Base-by-base conservation (phyloP, 2,888 invertebrate species). In the Atherix ibis region DNA sequence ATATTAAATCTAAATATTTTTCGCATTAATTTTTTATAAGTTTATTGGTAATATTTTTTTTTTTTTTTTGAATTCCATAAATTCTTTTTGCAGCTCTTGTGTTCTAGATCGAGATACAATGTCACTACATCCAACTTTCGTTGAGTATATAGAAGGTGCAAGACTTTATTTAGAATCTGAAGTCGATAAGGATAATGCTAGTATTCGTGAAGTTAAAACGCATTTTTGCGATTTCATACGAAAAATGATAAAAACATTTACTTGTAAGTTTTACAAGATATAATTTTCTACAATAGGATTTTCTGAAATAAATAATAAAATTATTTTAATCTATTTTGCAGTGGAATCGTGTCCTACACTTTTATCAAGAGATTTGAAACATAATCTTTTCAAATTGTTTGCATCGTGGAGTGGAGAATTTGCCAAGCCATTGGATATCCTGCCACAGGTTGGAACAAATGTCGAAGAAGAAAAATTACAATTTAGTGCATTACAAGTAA, bases 141-240 rank as follows among this genome's bases (percentile, higher is more conserved):
- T 89, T 4, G 97, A 98, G 53, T 95, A 94, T 53, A 76, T 98
- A 48, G 95, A 97, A 47, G 92, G 94, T 1, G 89, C 87, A 12
- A 71, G 94, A 18, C 71, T 80, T 34, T 91, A 87, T 56, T 67
- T 98, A 32, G 92, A 95, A 56, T 77, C 77, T 42, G 97, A 98
- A 56, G 79, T 82, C 4, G 97, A 97, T 51, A 89, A 95, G 52
- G 94, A 92, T 53, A 78, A 82, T 2, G 76, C 76, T 2, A 78
- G 82, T 18, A 76, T 91, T 14, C 73, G 83, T 35, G 91, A 94
- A 50, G 84, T 97, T 35, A 79, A 91, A 36, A 70, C 88, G 17
- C 89, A 92, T 50, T 95, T 95, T 60, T 91, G 92, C 42, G 83
- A 87, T 56, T 92, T 95, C 56, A 77, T 95, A 46, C 73, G 84